Percentiles rank a stretch among this genome's conserved stretches.
phyloP scores from a whole-genome alignment of 2,113 vertebrate genomes.

The Xenopus tropicalis region DNA sequence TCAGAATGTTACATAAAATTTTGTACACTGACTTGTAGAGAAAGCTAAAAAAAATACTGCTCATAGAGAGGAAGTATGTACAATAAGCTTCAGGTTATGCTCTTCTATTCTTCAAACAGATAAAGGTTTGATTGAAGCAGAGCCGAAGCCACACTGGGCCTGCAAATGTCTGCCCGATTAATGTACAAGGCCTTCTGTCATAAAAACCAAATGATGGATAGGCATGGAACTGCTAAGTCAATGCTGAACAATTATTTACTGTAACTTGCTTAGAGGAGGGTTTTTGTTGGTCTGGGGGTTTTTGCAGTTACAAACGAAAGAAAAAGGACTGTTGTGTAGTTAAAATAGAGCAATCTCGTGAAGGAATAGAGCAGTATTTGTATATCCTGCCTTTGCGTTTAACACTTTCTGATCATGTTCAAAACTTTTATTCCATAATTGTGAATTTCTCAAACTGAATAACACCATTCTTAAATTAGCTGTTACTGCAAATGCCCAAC shows the following conservation, averaged over 20 bases:
- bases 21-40: background rate
- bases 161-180: slow-evolving; percentile 4
- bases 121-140: slow-evolving; percentile 18
- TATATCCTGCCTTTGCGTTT: slow-evolving; percentile 27
- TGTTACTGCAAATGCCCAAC: background rate
- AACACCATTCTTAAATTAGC: too few species aligned
- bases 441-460: too few species aligned
- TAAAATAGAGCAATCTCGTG: background rate
- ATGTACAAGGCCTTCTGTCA: slow-evolving; percentile 19
- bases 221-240: background rate
- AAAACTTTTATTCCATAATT: background rate
- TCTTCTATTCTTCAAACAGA: background rate
- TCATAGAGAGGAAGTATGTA: background rate
- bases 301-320: background rate
- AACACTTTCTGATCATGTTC: background rate
- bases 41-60: background rate
- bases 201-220: slow-evolving; percentile 19
- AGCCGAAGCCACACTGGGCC: slow-evolving; percentile 15
- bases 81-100: slow-evolving; percentile 7
- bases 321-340: background rate
- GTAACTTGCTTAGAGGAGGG: slow-evolving; percentile 3
- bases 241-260: slow-evolving; percentile 11
- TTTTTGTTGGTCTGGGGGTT: background rate
- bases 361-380: slow-evolving; percentile 40
- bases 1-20: slow-evolving; percentile 53